Conservation (phyloP, 2,888 invertebrate genomes). For the Epirrita christyi region DNA sequence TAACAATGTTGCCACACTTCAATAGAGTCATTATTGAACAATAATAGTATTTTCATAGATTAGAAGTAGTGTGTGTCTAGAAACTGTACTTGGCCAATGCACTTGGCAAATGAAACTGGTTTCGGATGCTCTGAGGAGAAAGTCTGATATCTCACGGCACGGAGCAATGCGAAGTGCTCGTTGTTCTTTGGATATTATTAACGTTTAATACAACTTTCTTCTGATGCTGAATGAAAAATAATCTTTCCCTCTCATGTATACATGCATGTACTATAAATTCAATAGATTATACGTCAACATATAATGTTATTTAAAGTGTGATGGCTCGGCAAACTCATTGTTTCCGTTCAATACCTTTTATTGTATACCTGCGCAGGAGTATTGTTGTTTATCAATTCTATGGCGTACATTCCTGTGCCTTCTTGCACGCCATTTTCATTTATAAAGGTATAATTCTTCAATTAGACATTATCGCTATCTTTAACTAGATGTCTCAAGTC, state of each 20-base stretch:
- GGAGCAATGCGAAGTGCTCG: slow-evolving; percentile 29
- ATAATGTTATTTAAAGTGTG: not conserved
- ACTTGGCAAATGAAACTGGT: slow-evolving; percentile 48
- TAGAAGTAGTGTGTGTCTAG: slow-evolving; percentile 2
- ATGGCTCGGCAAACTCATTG: not conserved
- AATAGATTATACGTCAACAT: not conserved
- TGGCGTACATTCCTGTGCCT: slow-evolving; percentile 1
- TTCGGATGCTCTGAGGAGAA: slow-evolving; percentile 44
- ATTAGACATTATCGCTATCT: no score
- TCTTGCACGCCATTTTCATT: slow-evolving; percentile 1
- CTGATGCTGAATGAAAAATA: slow-evolving; percentile 2
- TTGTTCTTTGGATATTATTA: slow-evolving; percentile 34
- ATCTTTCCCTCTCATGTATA: slow-evolving; percentile 1
- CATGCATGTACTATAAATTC: not conserved
- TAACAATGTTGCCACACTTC: no score
- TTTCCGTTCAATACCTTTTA: no score
- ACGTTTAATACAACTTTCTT: slow-evolving; percentile 23
- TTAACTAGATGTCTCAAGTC: no score
- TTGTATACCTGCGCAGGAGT: not conserved
- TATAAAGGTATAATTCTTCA: not conserved
- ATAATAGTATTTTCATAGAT: no score
- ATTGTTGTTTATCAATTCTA: slow-evolving; percentile 2
- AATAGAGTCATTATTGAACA: no score
- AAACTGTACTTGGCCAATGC: slow-evolving; percentile 25
- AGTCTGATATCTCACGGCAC: slow-evolving; percentile 43